A percentile compares a stretch with the other conserved stretches of the same genome.
Evolutionary conservation across 1,140 invertebrate genomes (phyloP).

Genomic region (Philopotamus ludificatus): DNA sequence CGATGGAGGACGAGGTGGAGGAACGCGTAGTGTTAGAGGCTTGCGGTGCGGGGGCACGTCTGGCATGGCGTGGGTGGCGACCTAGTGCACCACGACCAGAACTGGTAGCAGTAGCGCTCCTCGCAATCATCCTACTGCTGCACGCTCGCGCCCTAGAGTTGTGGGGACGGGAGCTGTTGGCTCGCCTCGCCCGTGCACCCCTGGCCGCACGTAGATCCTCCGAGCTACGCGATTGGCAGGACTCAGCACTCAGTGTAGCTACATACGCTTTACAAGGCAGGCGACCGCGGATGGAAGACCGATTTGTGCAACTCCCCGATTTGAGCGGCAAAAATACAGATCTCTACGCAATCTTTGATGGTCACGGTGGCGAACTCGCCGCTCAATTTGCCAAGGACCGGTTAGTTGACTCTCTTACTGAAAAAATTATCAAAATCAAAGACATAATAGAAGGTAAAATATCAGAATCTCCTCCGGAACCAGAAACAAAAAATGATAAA

Average conservation of each 20-base stretch:
- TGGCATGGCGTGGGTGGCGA: constrained; percentile 72
- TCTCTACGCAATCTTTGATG: constrained; percentile 91
- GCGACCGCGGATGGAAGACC: constrained; percentile 89
- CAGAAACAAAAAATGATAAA: constrained; percentile 48
- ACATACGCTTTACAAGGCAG: constrained; percentile 88
- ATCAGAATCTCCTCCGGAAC: constrained; percentile 30
- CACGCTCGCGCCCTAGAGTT: constrained; percentile 77
- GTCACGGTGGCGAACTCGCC: constrained; percentile 92
- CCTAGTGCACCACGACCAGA: constrained; percentile 75
- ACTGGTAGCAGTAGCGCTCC: constrained; percentile 65
- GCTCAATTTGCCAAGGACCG: constrained; percentile 86
- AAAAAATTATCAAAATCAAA: constrained; percentile 71
- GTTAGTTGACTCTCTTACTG: constrained; percentile 72
- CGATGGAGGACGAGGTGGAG: constrained; percentile 88
- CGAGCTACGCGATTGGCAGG: constrained; percentile 73
- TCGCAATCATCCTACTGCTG: constrained; percentile 67
- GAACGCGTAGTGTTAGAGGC: constrained; percentile 82
- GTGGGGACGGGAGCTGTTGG: constrained; percentile 74
- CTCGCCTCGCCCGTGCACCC: constrained; percentile 63
- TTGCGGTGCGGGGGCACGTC: constrained; percentile 67
- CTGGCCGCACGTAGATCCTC: constrained; percentile 51
- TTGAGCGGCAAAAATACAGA: constrained; percentile 74
- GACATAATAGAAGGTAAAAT: constrained; percentile 64
- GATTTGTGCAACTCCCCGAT: constrained; percentile 79
- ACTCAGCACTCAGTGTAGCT: constrained; percentile 70